Evolutionary conservation across 2,797 vertebrate genomes (phyloP).

Genomic region (Phrynocephalus guinanensis): DNA sequence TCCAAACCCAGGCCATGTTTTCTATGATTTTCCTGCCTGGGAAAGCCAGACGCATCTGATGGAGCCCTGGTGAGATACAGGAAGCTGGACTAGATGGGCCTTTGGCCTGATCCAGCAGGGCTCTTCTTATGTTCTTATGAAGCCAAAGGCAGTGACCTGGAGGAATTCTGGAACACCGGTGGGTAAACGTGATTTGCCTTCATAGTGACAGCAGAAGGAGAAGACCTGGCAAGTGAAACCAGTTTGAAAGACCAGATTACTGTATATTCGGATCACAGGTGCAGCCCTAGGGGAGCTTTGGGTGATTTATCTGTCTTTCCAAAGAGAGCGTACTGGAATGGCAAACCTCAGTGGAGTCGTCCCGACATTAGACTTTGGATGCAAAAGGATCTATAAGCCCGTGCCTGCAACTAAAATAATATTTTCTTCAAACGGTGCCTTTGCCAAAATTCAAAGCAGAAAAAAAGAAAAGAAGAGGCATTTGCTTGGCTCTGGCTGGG

Average conservation of each 20-base stretch:
- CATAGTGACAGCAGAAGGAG: neutral
- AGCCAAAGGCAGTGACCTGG: neutral
- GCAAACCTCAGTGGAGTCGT: slow-evolving; percentile 39
- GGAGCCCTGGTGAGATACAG: too few species aligned
- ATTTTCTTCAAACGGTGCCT: slow-evolving; percentile 59
- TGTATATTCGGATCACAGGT: neutral
- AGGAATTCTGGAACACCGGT: neutral
- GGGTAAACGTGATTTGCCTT: neutral
- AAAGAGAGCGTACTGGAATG: slow-evolving; percentile 33
- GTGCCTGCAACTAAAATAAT: slow-evolving; percentile 66
- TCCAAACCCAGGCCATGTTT: too few species aligned
- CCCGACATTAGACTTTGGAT: slow-evolving; percentile 25
- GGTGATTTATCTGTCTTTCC: neutral
- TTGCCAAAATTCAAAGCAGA: slow-evolving; percentile 63
- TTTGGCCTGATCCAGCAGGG: too few species aligned
- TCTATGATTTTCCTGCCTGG: too few species aligned
- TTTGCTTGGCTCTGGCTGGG: slow-evolving; percentile 65
- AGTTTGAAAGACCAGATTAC: neutral
- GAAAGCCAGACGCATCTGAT: too few species aligned
- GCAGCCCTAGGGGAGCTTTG: neutral
- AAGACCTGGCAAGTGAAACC: neutral
- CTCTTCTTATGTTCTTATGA: neutral
- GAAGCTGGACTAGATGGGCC: too few species aligned
- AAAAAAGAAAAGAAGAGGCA: slow-evolving; percentile 47
- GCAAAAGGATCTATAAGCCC: slow-evolving; percentile 54